Base-by-base conservation (phyloP, 2,888 invertebrate genomes). In the Dicycla oo region DNA sequence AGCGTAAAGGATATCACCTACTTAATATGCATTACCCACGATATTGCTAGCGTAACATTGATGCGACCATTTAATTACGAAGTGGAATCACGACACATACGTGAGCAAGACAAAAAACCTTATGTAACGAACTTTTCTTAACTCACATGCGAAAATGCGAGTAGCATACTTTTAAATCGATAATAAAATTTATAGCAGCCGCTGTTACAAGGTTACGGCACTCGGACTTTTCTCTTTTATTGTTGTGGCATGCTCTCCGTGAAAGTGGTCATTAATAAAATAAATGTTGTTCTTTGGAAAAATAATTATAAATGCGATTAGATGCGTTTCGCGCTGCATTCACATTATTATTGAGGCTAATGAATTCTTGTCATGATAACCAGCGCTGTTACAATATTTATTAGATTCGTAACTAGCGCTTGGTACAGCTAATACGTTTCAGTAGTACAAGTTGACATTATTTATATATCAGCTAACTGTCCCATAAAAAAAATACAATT, bases 281-380 rank as follows among this genome's bases (percentile, higher is more conserved):
- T 85, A 81, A 83, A 83, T 80, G 75, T 76, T 63, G 63, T 74
- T 82, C 65, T 78, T 81, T 79, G 58, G 66, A 84, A 81, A 79
- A 69, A 69, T 61, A 58, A 81, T 78, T 85, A 83, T 73, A 73
- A 83, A 83, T 73, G 80, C 73, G 38, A 66, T 77, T 83, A 77
- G 79, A 83, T 81, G 78, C 73, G 82, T 82, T 84, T 87, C 78
- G 77, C 86, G 78, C 78, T 82, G 84, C 87, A 83, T 85, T 86
- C 80, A 71, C 79, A 77, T n/a, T n/a, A 86, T 85, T 81, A 86
- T 86, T 83, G 86, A 88, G 86, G 88, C 86, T 88, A 91, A 91
- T 91, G 87, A 85, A 89, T 88, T 89, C 87, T 89, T 86, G 88
- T 87, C 90, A 89, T 90, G 91, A 88, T 87, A 89, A 87, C 84